phyloP scores from a whole-genome alignment of 2,113 vertebrate genomes.

The Lates calcarifer region DNA sequence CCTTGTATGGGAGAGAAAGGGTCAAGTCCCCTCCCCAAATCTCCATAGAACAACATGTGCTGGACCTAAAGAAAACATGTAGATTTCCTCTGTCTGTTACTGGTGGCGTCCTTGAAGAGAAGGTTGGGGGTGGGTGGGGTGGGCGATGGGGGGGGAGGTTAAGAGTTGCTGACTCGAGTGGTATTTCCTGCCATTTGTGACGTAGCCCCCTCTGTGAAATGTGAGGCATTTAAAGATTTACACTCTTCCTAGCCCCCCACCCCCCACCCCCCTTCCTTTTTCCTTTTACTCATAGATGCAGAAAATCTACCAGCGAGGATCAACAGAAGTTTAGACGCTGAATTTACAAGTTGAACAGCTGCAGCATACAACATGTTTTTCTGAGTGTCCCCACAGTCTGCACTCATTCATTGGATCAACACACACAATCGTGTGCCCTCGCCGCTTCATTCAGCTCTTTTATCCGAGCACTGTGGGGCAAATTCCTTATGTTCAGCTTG shows the following conservation, averaged over 20 bases:
- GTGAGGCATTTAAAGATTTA: constrained; percentile 41
- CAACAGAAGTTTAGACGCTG: background rate
- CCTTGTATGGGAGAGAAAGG: constrained; percentile 32
- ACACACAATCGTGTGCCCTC: background rate
- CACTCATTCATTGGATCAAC: constrained; percentile 30
- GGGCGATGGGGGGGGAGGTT: too few relatives aligned
- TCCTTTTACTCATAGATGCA: background rate
- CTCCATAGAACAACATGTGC: constrained; percentile 35
- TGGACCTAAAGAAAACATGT: constrained; percentile 20
- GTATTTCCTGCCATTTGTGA: constrained; percentile 72
- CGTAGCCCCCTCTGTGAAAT: constrained; percentile 40
- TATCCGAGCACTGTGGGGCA: constrained; percentile 16
- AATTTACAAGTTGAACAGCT: background rate
- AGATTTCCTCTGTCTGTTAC: constrained; percentile 34
- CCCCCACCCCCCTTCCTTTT: accelerated
- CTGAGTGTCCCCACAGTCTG: too few relatives aligned
- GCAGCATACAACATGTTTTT: background rate
- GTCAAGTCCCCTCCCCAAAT: constrained; percentile 10
- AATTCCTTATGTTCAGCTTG: constrained; percentile 66
- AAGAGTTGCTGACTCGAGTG: constrained; percentile 45
- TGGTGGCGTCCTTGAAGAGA: constrained; percentile 22
- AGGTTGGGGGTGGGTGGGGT: background rate
- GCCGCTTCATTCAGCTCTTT: constrained; percentile 31
- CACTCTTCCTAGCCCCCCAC: background rate
- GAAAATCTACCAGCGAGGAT: background rate